phyloP scores from a whole-genome alignment of 1,140 invertebrate species.

The Brachionus sp. region DNA sequence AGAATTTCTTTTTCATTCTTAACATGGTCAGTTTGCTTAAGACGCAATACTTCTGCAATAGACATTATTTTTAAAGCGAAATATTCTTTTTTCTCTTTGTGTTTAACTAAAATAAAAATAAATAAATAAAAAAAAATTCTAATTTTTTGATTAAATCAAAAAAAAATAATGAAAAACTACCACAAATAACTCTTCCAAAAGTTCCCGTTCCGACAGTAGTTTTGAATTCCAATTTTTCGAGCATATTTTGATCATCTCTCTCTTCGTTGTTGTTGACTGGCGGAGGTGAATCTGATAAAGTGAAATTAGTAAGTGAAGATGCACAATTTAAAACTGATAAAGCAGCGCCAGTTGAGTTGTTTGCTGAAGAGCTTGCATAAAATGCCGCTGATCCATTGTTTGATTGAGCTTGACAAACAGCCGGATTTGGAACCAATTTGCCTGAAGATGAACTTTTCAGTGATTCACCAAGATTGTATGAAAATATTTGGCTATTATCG shows the following conservation, averaged over 20 bases:
- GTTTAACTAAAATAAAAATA: slow-evolving; percentile 63
- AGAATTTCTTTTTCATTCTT: slow-evolving; percentile 89
- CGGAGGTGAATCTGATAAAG: not conserved
- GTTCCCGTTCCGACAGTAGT: slow-evolving; percentile 84
- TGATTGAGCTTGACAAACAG: not conserved
- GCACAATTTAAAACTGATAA: not conserved
- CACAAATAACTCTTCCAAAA: slow-evolving; percentile 99
- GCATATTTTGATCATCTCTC: not conserved
- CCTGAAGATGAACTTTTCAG: not conserved
- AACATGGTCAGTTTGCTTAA: slow-evolving; percentile 85
- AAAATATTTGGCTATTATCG: not conserved
- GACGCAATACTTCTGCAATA: slow-evolving; percentile 81
- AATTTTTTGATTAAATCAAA: too few species aligned
- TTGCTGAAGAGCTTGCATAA: slow-evolving; percentile 23
- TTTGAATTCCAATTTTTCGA: slow-evolving; percentile 31
- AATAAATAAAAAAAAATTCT: not conserved
- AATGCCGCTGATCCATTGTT: not conserved
- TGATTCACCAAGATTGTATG: not conserved
- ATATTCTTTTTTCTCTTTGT: slow-evolving; percentile 74
- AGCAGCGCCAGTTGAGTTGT: slow-evolving; percentile 15
- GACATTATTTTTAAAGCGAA: slow-evolving; percentile 85
- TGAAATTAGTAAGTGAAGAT: not conserved
- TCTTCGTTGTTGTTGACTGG: not conserved
- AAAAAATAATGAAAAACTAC: slow-evolving; percentile 89
- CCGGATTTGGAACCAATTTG: not conserved